Base-by-base conservation (phyloP, 2,797 vertebrate species). In the Pseudochirops corinnae region DNA sequence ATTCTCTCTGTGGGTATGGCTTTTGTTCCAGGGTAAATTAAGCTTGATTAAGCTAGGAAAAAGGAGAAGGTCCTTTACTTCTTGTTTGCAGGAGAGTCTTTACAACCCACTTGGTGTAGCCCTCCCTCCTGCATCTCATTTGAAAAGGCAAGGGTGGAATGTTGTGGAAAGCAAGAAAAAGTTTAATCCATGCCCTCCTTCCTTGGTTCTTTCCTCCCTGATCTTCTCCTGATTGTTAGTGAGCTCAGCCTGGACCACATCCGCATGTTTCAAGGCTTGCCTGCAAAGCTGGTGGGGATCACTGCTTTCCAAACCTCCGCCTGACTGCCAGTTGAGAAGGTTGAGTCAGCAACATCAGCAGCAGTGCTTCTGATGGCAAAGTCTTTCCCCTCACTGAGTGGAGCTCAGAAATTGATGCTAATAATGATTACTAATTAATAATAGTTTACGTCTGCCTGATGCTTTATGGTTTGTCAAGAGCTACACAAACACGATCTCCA, bases 61-160 rank as follows among this genome's bases (percentile, higher is more conserved):
- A 58, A 58, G 26, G 28, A 58, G 93, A 98, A 97, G 97, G 94
- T 98, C 93, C 95, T 98, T 98, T 96, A 98, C 95, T 97, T 98
- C 97, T 98, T 98, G 98, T 92, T 98, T 98, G 93, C 93, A 93
- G 95, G 96, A 97, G 98, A 96, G 93, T 93, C 97, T 98, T 98
- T 98, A 98, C 98, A 98, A 98, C 93, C 90, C 93, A 95, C 96
- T 95, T 98, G 98, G 93, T 95, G 96, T 94, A 94, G 96, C 96
- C 92, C 96, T 98, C 97, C 92, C 53, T 97, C 95, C 52, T 95
- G 96, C 97, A 97, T 95, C 98, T 98, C 98, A 97, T 97, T 98
- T 98, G 93, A 98, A 97, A 98, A 98, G 98, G 98, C 97, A 98
- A 98, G 95, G 97, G 98, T 96, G 95, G 91, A 95, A 96, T 96